Conservation (phyloP, 2,888 invertebrate genomes). For the Drosophila mimica region DNA sequence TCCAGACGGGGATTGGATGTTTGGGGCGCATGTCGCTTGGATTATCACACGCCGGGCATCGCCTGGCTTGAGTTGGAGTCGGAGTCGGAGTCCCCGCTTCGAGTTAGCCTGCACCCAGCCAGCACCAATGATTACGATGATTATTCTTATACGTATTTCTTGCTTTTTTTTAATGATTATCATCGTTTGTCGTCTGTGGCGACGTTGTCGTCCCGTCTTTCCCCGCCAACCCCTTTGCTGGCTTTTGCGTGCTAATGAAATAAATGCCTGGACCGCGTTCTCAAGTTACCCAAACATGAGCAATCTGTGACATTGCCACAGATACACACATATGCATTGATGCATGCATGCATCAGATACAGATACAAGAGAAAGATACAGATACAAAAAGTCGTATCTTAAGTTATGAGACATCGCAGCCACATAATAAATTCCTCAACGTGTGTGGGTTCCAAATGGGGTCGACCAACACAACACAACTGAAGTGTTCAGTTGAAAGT, state of each 20-base stretch:
- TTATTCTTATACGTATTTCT: slow-evolving; percentile 60
- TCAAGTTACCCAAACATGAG: slow-evolving; percentile 76
- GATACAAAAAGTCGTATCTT: slow-evolving; percentile 52
- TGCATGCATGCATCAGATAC: slow-evolving; percentile 28
- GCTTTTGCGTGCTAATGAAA: slow-evolving; percentile 75
- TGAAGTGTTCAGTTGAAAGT: slow-evolving; percentile 23
- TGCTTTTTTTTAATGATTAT: slow-evolving; percentile 67
- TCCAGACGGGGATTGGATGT: slow-evolving; percentile 13
- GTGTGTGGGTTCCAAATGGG: slow-evolving; percentile 67
- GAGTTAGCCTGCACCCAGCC: slow-evolving; percentile 29
- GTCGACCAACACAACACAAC: slow-evolving; percentile 6
- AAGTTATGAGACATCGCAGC: slow-evolving; percentile 64
- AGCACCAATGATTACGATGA: slow-evolving; percentile 48
- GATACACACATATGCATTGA: slow-evolving; percentile 25
- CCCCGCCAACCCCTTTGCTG: slow-evolving; percentile 29
- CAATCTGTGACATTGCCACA: slow-evolving; percentile 71
- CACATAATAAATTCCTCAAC: slow-evolving; percentile 73
- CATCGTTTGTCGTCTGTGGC: slow-evolving; percentile 44
- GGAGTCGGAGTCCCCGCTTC: slow-evolving; percentile 1
- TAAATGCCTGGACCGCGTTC: slow-evolving; percentile 74
- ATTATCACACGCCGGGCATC: slow-evolving; percentile 74
- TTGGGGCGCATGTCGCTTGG: slow-evolving; percentile 72
- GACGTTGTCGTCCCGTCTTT: background rate
- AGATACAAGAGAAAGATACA: slow-evolving; percentile 35
- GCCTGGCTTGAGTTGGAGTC: slow-evolving; percentile 18